Conservation (phyloP, 1,140 invertebrate species). For the Lasioglossum baleicum region DNA sequence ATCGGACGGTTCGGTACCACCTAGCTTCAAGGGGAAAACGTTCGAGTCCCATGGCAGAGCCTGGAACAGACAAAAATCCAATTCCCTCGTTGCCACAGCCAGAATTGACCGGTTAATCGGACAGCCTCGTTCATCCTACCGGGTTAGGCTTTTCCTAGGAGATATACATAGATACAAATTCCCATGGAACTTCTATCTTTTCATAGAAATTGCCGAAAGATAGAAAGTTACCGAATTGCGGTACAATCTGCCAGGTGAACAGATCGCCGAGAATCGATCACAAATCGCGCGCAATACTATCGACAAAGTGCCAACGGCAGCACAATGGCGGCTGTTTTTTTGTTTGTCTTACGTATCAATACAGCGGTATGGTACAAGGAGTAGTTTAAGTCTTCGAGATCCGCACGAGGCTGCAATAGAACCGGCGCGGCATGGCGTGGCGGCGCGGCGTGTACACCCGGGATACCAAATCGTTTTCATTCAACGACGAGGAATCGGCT, state of each 20-base stretch:
- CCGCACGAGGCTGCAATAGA: slow-evolving; percentile 23
- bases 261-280: too few species aligned
- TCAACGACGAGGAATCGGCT: slow-evolving; percentile 60
- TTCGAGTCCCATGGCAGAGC: too few species aligned
- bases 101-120: slow-evolving; percentile 25
- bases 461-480: slow-evolving; percentile 59
- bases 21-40: not conserved
- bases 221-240: too few species aligned
- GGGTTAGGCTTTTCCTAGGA: not conserved
- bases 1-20: slow-evolving; percentile 13
- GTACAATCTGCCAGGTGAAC: too few species aligned
- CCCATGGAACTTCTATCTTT: too few species aligned
- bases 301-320: not conserved
- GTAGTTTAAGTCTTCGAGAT: slow-evolving; percentile 47
- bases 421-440: too few species aligned
- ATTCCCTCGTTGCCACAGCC: slow-evolving; percentile 10
- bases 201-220: too few species aligned
- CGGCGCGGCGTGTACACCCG: slow-evolving; percentile 28
- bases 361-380: slow-evolving; percentile 37
- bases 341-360: slow-evolving; percentile 26
- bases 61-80: slow-evolving; percentile 21
- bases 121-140: slow-evolving; percentile 21
- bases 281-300: not conserved
- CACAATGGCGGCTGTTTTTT: slow-evolving; percentile 4
- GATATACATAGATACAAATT: too few species aligned